Evolutionary conservation across 2,113 vertebrate genomes (phyloP).

Genomic region (Oreotrochilus melanogaster): DNA sequence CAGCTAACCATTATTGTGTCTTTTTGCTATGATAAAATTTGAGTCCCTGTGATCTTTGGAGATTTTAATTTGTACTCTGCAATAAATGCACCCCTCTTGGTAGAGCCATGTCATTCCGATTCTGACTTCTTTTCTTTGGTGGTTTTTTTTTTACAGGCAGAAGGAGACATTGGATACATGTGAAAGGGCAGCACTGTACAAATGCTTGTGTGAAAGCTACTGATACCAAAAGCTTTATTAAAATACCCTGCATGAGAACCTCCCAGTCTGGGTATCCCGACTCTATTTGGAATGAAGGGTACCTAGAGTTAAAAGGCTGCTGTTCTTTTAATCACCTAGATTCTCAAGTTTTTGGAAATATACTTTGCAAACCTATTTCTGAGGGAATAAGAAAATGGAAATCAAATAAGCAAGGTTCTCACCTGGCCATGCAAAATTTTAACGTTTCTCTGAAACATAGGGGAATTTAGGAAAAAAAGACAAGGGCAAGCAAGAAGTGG

Average conservation of each 20-base stretch:
- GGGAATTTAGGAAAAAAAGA: not conserved
- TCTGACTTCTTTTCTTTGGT: not conserved
- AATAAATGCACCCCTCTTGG: not conserved
- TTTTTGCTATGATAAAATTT: not conserved
- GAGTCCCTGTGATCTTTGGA: not conserved
- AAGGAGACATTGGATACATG: not conserved
- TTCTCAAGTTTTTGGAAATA: not conserved
- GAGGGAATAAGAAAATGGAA: not conserved
- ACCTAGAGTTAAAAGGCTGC: not conserved
- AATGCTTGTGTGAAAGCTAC: not conserved
- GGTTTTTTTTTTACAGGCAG: not conserved
- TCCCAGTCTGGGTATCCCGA: not conserved
- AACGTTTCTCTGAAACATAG: not conserved
- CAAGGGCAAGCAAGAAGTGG: not conserved
- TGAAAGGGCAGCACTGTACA: not conserved
- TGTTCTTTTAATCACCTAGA: not conserved
- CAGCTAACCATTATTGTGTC: conserved; percentile 9
- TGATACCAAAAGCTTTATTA: not conserved
- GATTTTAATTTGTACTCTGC: conserved; percentile 25
- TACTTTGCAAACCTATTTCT: not conserved
- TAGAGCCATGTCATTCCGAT: not conserved
- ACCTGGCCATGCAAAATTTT: not conserved
- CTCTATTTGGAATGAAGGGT: not conserved
- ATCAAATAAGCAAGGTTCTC: not conserved
- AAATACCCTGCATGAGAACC: not conserved